phyloP scores from a whole-genome alignment of 2,888 invertebrate species.

The Torymus auratus region DNA sequence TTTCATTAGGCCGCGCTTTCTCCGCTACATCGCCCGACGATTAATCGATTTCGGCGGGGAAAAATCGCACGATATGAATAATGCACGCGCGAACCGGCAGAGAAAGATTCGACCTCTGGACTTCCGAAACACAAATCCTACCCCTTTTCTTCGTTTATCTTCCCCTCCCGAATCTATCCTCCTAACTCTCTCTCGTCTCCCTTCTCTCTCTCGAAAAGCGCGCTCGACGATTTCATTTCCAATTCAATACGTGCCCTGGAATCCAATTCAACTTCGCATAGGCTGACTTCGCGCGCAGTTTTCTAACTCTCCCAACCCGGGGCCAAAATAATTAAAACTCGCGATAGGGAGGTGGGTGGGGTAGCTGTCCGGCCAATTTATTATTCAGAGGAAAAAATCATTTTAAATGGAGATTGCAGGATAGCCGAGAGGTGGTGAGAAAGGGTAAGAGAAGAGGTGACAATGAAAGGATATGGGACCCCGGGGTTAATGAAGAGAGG shows the following conservation, averaged over 20 bases:
- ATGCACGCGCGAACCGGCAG: background rate
- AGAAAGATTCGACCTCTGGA: conserved; percentile 35
- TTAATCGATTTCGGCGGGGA: background rate
- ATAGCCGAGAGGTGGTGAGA: too few species aligned
- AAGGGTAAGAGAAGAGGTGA: too few species aligned
- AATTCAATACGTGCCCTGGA: conserved; percentile 65
- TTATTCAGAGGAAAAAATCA: conserved; percentile 20
- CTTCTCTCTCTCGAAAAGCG: background rate
- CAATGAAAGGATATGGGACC: too few species aligned
- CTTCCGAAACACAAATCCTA: conserved; percentile 67
- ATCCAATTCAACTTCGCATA: conserved; percentile 52
- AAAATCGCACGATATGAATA: conserved; percentile 1
- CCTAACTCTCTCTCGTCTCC: conserved; percentile 14
- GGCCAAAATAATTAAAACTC: conserved; percentile 48
- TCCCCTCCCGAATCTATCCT: conserved; percentile 2
- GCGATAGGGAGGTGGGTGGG: background rate
- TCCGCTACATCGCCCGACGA: too few species aligned
- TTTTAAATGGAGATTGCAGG: too few species aligned
- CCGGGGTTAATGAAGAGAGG: too few species aligned
- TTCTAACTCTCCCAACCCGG: background rate
- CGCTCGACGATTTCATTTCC: conserved; percentile 64
- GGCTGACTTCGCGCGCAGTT: conserved; percentile 28
- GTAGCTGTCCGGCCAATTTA: conserved; percentile 1
- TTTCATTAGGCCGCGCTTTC: too few species aligned
- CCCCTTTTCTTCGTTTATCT: conserved; percentile 44